Base-by-base conservation (phyloP, 2,888 invertebrate genomes). In the Melieria picta region DNA sequence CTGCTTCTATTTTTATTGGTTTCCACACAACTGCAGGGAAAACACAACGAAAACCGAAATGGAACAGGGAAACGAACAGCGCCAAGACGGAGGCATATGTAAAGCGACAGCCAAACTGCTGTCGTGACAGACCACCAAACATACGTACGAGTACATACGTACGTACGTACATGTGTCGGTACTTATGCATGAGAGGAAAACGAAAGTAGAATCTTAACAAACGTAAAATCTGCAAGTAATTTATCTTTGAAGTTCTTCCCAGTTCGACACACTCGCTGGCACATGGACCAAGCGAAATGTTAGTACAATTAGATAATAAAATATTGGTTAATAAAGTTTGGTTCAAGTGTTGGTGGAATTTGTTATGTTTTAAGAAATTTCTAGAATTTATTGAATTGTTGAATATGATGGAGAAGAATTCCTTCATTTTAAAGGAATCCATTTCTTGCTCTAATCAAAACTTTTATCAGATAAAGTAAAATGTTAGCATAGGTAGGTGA, bases 161-260 rank as follows among this genome's bases (percentile, higher is more conserved):
- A n/a, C 45, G 45, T 3, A 48, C 16, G 30, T 30, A 30, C 30
- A 30, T 30, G 30, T 30, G 30, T 30, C 30, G 30, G 30, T 30
- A 30, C 30, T 30, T 30, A 30, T 30, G 30, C 30, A 46, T 46
- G 47, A 16, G 13, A 10, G 62, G 10, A 62, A 62, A 52, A 42
- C n/a, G 64, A 64, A n/a, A 64, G 13, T 42, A 52, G 9, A 65
- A 46, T 46, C 65, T 55, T 45, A 64, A 52, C n/a, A 48, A 48
- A 48, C 48, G 4, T n/a, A 13, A 45, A 45, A 61, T 61, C 60
- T 46, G 60, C 13, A 46, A 43, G 13, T 45, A 61, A 61, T 50
- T 64, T 64, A 52, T 52, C 52, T 64, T 64, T 64, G 52, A 64
- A 52, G 52, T 64, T 52, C 43, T 52, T 50, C 42, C 13, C 43